phyloP scores from a whole-genome alignment of 2,113 vertebrate species.

The Aramus guarauna region DNA sequence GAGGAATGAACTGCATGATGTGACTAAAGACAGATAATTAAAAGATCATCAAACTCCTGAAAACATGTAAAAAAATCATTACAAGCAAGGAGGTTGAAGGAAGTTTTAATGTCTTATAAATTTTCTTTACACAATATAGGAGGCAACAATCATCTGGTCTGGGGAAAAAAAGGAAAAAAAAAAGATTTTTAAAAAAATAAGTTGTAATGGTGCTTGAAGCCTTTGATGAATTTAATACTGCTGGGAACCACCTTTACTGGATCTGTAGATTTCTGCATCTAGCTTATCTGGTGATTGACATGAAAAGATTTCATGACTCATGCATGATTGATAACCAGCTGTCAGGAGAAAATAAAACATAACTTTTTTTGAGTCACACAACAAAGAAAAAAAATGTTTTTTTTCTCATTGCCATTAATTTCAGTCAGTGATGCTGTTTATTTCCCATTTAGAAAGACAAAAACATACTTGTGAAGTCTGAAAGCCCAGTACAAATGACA shows the following conservation, averaged over 20 bases:
- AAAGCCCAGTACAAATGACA: not conserved
- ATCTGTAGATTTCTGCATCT: not conserved
- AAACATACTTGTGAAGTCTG: not conserved
- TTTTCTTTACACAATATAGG: not conserved
- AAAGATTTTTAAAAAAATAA: not conserved
- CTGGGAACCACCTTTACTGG: not conserved
- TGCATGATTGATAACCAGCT: constrained; percentile 1
- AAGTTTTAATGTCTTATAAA: constrained; percentile 23
- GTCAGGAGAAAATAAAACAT: constrained; percentile 10
- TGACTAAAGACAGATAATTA: constrained; percentile 11
- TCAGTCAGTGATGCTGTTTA: not conserved
- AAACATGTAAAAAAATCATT: constrained; percentile 24
- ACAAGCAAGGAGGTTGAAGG: not conserved
- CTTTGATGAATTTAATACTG: constrained; percentile 21
- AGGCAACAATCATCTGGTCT: not conserved
- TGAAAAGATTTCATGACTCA: not conserved
- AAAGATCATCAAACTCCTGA: constrained; percentile 2
- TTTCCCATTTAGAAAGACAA: not conserved
- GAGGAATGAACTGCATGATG: not conserved
- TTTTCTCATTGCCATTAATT: not conserved
- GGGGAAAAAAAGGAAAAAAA: not conserved
- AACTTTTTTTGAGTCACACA: not conserved
- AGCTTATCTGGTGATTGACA: constrained; percentile 22
- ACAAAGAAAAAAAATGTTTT: not conserved
- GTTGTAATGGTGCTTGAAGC: not conserved